Evolutionary conservation across 2,797 vertebrate species (phyloP).

Genomic region (Pelobates cultripes): DNA sequence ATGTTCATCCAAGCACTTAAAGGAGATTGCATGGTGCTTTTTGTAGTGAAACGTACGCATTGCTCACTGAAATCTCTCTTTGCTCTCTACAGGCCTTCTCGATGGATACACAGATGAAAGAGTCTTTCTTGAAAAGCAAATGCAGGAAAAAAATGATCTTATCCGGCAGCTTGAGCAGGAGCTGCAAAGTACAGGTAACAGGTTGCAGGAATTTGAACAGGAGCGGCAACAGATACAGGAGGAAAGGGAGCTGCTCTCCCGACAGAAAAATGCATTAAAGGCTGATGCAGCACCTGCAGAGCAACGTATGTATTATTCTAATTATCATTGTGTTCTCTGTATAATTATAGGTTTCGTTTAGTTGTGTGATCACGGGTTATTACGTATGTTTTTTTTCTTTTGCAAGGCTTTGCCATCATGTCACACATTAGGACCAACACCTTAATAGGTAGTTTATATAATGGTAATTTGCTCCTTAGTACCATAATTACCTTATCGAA

Average conservation of each 20-base stretch:
- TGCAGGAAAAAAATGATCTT: conserved; percentile 84
- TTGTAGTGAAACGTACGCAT: no score
- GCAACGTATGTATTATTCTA: conserved; percentile 83
- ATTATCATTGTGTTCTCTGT: not conserved
- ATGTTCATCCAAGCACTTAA: no score
- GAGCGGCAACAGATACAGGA: conserved; percentile 85
- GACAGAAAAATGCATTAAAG: conserved; percentile 90
- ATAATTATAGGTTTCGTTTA: not conserved
- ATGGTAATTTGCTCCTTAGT: not conserved
- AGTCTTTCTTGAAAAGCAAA: conserved; percentile 82
- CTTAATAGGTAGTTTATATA: not conserved
- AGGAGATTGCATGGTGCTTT: no score
- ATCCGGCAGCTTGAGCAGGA: conserved; percentile 89
- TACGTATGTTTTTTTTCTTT: not conserved
- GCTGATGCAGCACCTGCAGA: conserved; percentile 83
- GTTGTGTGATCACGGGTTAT: not conserved
- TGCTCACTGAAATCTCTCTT: not conserved
- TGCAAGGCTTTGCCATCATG: not conserved
- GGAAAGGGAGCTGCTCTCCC: conserved; percentile 85
- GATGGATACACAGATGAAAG: conserved; percentile 93
- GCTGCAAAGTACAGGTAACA: conserved; percentile 83
- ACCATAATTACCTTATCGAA: not conserved
- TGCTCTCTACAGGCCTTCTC: conserved; percentile 80
- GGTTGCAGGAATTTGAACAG: conserved; percentile 89
- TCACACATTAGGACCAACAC: not conserved